Evolutionary conservation across 2,797 vertebrate genomes (phyloP).

Genomic region (Muscicapa comitata): DNA sequence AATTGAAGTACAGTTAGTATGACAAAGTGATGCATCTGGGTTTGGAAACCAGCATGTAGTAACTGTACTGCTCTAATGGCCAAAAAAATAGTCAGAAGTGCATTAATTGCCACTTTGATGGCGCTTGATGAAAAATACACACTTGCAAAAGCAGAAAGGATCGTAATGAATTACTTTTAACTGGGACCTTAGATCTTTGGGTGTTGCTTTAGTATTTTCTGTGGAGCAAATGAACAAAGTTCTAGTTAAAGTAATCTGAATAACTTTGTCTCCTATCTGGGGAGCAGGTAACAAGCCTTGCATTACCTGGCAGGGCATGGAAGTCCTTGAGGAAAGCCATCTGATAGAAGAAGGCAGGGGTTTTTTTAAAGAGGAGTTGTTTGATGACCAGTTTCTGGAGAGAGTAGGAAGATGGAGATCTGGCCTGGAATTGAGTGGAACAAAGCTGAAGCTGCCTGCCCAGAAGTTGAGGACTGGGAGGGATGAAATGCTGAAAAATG

Average conservation of each 20-base stretch:
- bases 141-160: not conserved
- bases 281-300: not conserved
- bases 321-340: not conserved
- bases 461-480: not conserved
- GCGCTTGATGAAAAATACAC: not conserved
- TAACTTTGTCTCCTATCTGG: not conserved
- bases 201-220: not conserved
- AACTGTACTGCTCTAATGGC: not conserved
- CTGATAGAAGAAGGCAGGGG: not conserved
- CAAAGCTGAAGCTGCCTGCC: not conserved
- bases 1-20: not conserved
- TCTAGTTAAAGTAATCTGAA: not conserved
- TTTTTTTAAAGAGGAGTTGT: not conserved
- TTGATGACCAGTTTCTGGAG: not conserved
- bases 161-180: not conserved
- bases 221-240: not conserved
- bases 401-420: not conserved
- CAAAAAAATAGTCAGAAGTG: not conserved
- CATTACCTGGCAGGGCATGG: not conserved
- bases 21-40: not conserved
- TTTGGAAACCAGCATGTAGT: not conserved
- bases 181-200: not conserved
- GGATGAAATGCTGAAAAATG: not conserved
- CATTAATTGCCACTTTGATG: not conserved
- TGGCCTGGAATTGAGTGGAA: not conserved